A percentile compares a stretch with the other conserved stretches of the same genome.
phyloP scores from a whole-genome alignment of 92 coral and sea anemone species.

The Parazoanthus darwini region DNA sequence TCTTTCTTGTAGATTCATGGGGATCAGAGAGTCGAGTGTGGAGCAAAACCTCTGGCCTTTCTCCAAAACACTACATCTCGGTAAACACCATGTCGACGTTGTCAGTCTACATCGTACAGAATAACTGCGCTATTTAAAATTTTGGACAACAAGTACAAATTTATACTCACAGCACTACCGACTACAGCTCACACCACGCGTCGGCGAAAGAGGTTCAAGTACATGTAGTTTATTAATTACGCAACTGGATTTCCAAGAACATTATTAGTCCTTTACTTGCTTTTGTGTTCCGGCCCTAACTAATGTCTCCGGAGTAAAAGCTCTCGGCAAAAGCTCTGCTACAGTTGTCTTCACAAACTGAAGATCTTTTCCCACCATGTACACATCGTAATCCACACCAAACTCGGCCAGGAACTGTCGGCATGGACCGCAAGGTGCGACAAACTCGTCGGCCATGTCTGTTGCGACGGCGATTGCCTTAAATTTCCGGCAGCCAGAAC shows the following conservation, averaged over 20 bases:
- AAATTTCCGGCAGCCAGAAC: conserved; percentile 83
- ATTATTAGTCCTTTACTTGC: not conserved
- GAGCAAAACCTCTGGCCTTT: too few relatives aligned
- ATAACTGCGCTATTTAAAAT: too few relatives aligned
- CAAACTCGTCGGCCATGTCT: conserved; percentile 66
- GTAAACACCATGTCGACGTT: too few relatives aligned
- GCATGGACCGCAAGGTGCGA: conserved; percentile 93
- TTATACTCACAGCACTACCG: not conserved
- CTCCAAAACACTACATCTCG: too few relatives aligned
- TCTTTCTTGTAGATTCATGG: too few relatives aligned
- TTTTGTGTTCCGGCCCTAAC: conserved; percentile 42
- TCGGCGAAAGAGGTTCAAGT: too few relatives aligned
- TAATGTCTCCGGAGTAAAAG: conserved; percentile 77
- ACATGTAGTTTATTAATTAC: too few relatives aligned
- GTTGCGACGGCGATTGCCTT: conserved; percentile 87
- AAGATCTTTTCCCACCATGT: conserved; percentile 77
- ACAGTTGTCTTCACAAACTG: conserved; percentile 65
- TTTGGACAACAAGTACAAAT: too few relatives aligned
- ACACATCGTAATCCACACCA: conserved; percentile 89
- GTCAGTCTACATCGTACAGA: too few relatives aligned
- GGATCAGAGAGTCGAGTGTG: too few relatives aligned
- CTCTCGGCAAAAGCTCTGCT: conserved; percentile 72
- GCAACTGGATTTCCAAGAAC: too few relatives aligned
- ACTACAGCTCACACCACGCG: not conserved
- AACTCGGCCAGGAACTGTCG: conserved; percentile 95